Evolutionary conservation across 1,140 invertebrate genomes (phyloP).

Genomic region (Tyrophagus putrescentiae): DNA sequence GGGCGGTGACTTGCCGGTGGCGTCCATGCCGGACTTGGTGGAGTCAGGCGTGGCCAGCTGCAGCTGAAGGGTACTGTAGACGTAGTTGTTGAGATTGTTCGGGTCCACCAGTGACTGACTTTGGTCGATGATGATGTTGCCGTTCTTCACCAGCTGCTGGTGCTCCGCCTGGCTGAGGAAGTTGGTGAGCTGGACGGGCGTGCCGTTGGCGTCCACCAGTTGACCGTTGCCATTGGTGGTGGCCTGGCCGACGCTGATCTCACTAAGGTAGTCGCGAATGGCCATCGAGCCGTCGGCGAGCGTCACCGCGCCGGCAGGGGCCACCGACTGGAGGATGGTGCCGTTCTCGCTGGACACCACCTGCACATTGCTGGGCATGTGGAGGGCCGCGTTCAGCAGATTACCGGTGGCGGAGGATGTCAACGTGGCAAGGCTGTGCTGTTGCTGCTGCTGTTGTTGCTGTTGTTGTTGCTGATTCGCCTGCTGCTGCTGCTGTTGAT

Average conservation of each 20-base stretch:
- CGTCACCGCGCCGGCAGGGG: not conserved
- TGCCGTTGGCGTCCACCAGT: not conserved
- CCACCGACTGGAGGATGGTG: not conserved
- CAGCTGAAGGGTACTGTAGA: slow-evolving; percentile 11
- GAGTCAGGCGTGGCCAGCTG: not conserved
- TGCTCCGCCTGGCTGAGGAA: slow-evolving; percentile 7
- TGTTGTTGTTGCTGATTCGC: not conserved
- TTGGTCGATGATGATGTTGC: slow-evolving; percentile 3
- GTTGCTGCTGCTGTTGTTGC: slow-evolving; percentile 1
- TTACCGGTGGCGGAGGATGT: not conserved
- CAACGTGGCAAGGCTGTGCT: not conserved
- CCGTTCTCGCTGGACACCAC: not conserved
- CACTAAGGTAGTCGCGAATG: slow-evolving; percentile 15
- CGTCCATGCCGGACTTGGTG: not conserved
- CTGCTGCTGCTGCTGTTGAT: not conserved
- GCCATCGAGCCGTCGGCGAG: not conserved
- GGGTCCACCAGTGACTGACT: too few relatives aligned
- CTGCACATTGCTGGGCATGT: not conserved
- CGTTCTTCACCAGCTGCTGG: slow-evolving; percentile 13
- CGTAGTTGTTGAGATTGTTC: not conserved
- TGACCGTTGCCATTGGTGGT: not conserved
- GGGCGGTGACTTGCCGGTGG: not conserved
- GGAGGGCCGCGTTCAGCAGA: not conserved
- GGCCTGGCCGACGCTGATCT: not conserved
- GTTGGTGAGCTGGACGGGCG: not conserved